Evolutionary conservation across 30 jellyfish, hydroid and myxozoan species (phyloP).

Genomic region (Clytia hemisphaerica): DNA sequence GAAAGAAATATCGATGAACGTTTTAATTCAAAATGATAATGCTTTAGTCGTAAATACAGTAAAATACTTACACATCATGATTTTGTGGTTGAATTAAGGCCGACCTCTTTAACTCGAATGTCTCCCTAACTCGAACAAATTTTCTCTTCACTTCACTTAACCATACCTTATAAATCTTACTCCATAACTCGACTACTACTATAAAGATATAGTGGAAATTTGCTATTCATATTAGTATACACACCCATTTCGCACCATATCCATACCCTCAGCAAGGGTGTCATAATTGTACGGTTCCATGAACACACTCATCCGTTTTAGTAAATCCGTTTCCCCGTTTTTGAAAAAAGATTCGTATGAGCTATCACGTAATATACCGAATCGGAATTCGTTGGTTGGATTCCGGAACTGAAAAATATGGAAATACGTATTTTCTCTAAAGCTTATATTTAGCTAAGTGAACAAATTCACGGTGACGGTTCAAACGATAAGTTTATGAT

Average conservation of each 20-base stretch:
- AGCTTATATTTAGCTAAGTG: too few species aligned
- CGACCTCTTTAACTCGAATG: too few species aligned
- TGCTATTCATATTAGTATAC: not conserved
- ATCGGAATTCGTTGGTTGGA: constrained; percentile 59
- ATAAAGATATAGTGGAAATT: too few species aligned
- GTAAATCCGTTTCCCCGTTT: constrained; percentile 23
- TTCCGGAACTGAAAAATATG: constrained; percentile 39
- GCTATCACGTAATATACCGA: constrained; percentile 44
- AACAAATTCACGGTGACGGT: too few species aligned
- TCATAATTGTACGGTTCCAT: constrained; percentile 50
- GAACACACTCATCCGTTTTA: constrained; percentile 47
- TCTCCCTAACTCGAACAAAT: too few species aligned
- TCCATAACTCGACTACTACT: too few species aligned
- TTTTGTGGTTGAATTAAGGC: too few species aligned
- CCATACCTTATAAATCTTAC: too few species aligned
- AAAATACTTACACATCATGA: too few species aligned
- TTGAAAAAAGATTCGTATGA: constrained; percentile 44
- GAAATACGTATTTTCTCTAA: too few species aligned
- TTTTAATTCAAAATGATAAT: not conserved
- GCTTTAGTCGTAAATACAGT: not conserved
- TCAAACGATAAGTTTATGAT: too few species aligned
- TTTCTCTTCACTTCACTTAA: too few species aligned
- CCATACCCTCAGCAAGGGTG: constrained; percentile 39
- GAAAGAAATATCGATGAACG: not conserved
- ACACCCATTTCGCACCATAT: constrained; percentile 56